Evolutionary conservation across 1,140 invertebrate species (phyloP).

Genomic region (Ylistrum balloti): DNA sequence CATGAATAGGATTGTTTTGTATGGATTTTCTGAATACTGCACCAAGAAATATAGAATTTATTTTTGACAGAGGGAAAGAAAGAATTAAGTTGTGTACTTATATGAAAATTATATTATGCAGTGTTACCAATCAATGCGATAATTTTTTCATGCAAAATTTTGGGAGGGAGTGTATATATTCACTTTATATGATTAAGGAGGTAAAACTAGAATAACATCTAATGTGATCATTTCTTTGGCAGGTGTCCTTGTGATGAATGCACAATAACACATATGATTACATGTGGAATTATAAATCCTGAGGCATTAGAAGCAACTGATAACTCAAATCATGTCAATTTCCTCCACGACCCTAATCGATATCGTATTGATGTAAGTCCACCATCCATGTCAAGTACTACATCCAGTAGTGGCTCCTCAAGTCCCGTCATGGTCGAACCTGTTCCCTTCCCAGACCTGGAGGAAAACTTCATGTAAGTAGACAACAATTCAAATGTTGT

Average conservation of each 20-base stretch:
- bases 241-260: slow-evolving; percentile 83
- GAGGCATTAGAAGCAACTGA: slow-evolving; percentile 73
- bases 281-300: slow-evolving; percentile 81
- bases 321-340: slow-evolving; percentile 68
- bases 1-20: no score
- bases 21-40: no score
- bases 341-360: slow-evolving; percentile 75
- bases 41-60: no score
- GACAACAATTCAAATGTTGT: no score
- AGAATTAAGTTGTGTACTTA: no score
- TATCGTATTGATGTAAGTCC: slow-evolving; percentile 79
- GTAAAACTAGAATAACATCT: no score
- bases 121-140: no score
- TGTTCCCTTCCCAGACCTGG: slow-evolving; percentile 50
- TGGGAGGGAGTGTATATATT: no score
- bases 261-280: slow-evolving; percentile 82
- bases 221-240: slow-evolving; percentile 50
- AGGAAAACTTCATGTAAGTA: slow-evolving; percentile 66
- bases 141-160: no score
- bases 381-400: slow-evolving; percentile 81
- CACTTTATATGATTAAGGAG: no score
- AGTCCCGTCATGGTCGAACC: slow-evolving; percentile 79
- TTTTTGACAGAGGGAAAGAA: no score
- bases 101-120: no score
- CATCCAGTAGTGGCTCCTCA: slow-evolving; percentile 79